Evolutionary conservation across 2,888 invertebrate species (phyloP), one percentile per base, ranked within the genome.

Genomic region (Drosophila kuntzei): DNA sequence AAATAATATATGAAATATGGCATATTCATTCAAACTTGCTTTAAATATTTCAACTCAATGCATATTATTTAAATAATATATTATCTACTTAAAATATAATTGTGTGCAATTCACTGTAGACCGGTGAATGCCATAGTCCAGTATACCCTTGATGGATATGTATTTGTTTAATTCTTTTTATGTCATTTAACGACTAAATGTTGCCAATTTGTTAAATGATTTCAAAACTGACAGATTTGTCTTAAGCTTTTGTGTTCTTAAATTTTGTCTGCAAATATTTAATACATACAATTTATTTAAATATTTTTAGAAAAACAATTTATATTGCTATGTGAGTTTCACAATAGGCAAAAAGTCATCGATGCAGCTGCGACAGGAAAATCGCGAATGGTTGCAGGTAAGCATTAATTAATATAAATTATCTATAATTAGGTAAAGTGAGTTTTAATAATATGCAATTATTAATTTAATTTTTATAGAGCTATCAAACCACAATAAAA

Each of bases 311-410:
- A 90, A 89, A 81, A 90, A 92, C 63, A 76, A 73, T 47, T 92
- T 92, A 49, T 92, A 92, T 73, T 90, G 89, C 60, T 92, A 92
- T 71, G 89, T 92, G n/a, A 83, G 81, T 46, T 92, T 92, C 47
- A 92, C 92, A n/a, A 92, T 92, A 79, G 91, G 91, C 55, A 92
- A 92, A 71, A 92, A 91, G 63, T 79, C 89, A 29, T 92, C 92
- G 1, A 86, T 92, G 89, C 89, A 90, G 63, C 63, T 92, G 61
- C 90, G 92, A 0, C 90, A 91, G 54, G 90, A 91, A 14, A 79
- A 92, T 68, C 90, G 90, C 9, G 84, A 89, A 62, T 92, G 90
- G 86, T 89, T 92, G 50, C 89, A 87, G 78, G 92, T 92, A 68
- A 60, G 43, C 7, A n/a, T n/a, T n/a, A n/a, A n/a, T n/a, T n/a